Evolutionary conservation across 2,797 vertebrate genomes (phyloP).

Genomic region (Xerus rutilus): DNA sequence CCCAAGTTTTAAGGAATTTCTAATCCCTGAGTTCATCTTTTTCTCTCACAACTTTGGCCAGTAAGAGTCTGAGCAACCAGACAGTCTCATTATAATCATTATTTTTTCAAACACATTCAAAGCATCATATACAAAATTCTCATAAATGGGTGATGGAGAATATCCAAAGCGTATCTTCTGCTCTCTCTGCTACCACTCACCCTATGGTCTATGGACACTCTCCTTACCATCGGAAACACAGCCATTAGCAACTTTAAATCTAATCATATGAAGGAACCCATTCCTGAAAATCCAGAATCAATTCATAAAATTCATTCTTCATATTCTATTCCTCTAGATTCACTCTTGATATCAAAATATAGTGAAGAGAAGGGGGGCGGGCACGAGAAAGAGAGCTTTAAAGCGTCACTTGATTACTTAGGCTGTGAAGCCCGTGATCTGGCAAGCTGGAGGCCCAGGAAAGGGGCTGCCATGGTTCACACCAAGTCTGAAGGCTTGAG

Average conservation of each 20-base stretch:
- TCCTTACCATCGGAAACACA: not conserved
- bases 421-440: not conserved
- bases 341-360: not conserved
- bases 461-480: not conserved
- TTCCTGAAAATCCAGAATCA: not conserved
- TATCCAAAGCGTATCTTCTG: not conserved
- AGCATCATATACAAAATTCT: not conserved
- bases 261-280: not conserved
- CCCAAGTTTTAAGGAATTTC: not conserved
- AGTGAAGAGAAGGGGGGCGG: not conserved
- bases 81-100: not conserved
- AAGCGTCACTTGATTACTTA: not conserved
- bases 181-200: not conserved
- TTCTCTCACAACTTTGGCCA: not conserved
- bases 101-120: not conserved
- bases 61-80: not conserved
- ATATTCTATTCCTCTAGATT: not conserved
- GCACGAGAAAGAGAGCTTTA: not conserved
- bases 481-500: not conserved
- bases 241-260: not conserved
- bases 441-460: not conserved
- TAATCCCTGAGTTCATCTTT: not conserved
- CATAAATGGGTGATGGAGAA: not conserved
- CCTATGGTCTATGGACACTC: not conserved
- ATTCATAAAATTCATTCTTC: not conserved